phyloP scores from a whole-genome alignment of 2,888 invertebrate species.

The Phyllotreta striolata region DNA sequence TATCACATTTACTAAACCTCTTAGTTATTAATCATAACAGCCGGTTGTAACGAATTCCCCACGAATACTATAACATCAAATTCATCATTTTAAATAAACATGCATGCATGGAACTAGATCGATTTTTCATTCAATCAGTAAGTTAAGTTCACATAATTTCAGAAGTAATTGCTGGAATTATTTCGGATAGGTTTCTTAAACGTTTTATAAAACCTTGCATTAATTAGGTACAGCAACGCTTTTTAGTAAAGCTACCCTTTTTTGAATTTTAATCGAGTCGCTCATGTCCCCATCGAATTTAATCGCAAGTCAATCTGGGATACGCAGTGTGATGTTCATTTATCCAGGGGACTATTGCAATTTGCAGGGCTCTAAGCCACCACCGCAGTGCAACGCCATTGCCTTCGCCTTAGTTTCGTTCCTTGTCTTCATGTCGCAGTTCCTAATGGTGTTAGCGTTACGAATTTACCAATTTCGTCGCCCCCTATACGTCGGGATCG shows the following conservation, averaged over 20 bases:
- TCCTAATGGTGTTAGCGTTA: conserved; percentile 63
- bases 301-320: conserved; percentile 61
- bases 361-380: conserved; percentile 50
- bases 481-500: conserved; percentile 58
- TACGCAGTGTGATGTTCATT: conserved; percentile 62
- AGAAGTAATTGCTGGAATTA: too few species aligned
- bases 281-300: conserved; percentile 15
- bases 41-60: too few species aligned
- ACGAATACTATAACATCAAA: too few species aligned
- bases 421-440: conserved; percentile 32
- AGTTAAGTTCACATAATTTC: too few species aligned
- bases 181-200: too few species aligned
- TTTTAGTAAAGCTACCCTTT: not conserved
- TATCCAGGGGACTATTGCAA: conserved; percentile 60
- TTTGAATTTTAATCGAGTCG: conserved; percentile 22
- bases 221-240: not conserved
- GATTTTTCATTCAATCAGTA: too few species aligned
- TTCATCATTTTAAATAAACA: too few species aligned
- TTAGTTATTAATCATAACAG: too few species aligned
- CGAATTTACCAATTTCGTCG: conserved; percentile 64
- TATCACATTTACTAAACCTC: too few species aligned
- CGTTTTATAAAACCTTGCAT: too few species aligned
- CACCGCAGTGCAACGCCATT: conserved; percentile 19
- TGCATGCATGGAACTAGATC: too few species aligned
- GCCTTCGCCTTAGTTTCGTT: conserved; percentile 22